Conservation (phyloP, 2,888 invertebrate species). For the Drosophila paramelanica region DNA sequence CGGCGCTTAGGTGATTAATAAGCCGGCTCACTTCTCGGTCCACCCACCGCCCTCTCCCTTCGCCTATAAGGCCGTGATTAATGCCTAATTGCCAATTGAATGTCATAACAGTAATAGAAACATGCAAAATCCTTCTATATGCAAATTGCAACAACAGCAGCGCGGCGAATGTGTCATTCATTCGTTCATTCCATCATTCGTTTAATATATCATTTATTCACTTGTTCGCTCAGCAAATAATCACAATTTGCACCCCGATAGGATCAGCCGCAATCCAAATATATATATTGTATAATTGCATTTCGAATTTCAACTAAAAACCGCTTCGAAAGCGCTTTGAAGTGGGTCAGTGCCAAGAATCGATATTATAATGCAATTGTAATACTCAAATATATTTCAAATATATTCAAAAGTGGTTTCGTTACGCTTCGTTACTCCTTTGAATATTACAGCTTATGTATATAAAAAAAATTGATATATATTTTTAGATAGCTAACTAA, state of each 20-base stretch:
- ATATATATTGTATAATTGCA: background rate
- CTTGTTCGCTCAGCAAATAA: constrained; percentile 13
- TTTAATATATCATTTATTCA: constrained; percentile 33
- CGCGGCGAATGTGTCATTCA: constrained; percentile 60
- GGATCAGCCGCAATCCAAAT: background rate
- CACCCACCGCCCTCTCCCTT: background rate
- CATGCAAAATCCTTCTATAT: constrained; percentile 69
- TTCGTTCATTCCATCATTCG: constrained; percentile 43
- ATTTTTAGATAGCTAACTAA: too few species aligned
- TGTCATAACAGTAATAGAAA: constrained; percentile 75
- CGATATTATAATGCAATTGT: too few species aligned
- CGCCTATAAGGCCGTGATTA: constrained; percentile 61
- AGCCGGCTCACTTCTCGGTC: constrained; percentile 12
- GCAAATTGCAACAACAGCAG: constrained; percentile 45
- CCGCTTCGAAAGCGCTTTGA: too few species aligned
- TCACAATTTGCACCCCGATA: constrained; percentile 4
- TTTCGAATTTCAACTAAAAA: too few species aligned
- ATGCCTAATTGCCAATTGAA: constrained; percentile 77
- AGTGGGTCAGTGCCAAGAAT: too few species aligned
- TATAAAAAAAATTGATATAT: too few species aligned
- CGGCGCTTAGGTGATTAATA: constrained; percentile 51
- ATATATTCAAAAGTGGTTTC: too few species aligned
- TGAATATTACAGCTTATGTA: too few species aligned
- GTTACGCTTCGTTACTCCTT: too few species aligned
- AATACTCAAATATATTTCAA: too few species aligned